Conservation (phyloP, 2,113 vertebrate genomes). For the Rhinopomastus cyanomelas region DNA sequence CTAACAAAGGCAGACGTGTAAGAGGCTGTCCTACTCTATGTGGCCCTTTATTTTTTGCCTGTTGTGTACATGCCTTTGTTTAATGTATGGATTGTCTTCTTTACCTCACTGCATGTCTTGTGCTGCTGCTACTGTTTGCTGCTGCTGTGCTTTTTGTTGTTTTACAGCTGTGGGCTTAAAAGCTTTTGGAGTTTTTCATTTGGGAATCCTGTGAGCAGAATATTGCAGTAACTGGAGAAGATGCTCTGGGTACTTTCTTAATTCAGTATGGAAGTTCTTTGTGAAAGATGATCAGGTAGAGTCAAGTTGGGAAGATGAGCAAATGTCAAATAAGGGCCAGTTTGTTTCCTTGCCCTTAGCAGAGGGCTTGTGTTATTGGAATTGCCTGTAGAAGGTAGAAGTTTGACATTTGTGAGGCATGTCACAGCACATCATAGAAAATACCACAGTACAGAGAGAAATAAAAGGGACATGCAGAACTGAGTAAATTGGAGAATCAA, state of each 20-base stretch:
- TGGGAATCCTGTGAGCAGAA: neutral
- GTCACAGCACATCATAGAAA: neutral
- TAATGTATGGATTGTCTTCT: slow-evolving; percentile 55
- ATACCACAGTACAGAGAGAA: neutral
- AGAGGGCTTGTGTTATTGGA: neutral
- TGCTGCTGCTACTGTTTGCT: slow-evolving; percentile 62
- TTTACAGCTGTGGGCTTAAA: slow-evolving; percentile 57
- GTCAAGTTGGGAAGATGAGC: neutral
- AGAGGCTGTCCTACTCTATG: slow-evolving; percentile 81
- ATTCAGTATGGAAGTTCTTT: neutral
- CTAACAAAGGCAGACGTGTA: slow-evolving; percentile 99
- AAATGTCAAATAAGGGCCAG: neutral
- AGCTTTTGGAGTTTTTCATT: slow-evolving; percentile 63
- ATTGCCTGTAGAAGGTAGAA: neutral
- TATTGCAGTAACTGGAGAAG: neutral
- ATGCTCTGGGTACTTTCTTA: neutral
- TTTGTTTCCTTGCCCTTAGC: neutral
- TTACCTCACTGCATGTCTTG: slow-evolving; percentile 69
- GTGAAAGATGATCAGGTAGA: neutral
- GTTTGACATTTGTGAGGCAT: neutral
- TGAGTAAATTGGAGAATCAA: neutral
- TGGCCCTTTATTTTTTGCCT: slow-evolving; percentile 71
- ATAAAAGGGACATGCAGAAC: neutral
- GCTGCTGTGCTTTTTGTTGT: slow-evolving; percentile 59
- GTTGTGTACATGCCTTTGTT: slow-evolving; percentile 71